A percentile compares a stretch with the other conserved stretches of the same genome.
These are phyloP conservation scores for Indicator maculatus DNA, from an alignment of 2,113 vertebrate species.

Conservation along the genomic window DNA sequence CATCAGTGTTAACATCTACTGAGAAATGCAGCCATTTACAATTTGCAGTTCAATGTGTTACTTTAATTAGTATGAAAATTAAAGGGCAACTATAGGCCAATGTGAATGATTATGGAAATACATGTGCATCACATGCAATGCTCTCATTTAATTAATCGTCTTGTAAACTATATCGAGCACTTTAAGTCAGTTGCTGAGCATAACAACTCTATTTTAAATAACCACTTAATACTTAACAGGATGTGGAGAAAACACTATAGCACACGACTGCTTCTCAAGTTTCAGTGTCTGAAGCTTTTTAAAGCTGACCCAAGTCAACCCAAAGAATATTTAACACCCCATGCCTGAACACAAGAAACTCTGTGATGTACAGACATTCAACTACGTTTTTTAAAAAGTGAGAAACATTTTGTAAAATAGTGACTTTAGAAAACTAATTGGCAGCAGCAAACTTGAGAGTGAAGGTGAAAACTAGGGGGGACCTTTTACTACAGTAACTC, in stretches of 20 bases:
- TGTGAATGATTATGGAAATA: slow-evolving; percentile 80
- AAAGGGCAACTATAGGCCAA: slow-evolving; percentile 79
- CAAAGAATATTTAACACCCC: slow-evolving; percentile 76
- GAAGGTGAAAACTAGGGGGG: slow-evolving; percentile 75
- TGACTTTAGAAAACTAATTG: slow-evolving; percentile 81
- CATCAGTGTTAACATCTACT: slow-evolving; percentile 72
- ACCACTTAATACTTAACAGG: slow-evolving; percentile 80
- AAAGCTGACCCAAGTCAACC: slow-evolving; percentile 82
- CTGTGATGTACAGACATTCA: slow-evolving; percentile 83
- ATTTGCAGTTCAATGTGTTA: slow-evolving; percentile 76
- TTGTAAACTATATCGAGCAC: slow-evolving; percentile 78
- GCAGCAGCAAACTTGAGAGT: slow-evolving; percentile 73
- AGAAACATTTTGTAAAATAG: slow-evolving; percentile 79
- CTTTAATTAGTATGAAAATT: slow-evolving; percentile 84
- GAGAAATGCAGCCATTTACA: slow-evolving; percentile 73
- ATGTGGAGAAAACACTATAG: slow-evolving; percentile 71
- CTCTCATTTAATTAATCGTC: slow-evolving; percentile 82
- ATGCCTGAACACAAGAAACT: slow-evolving; percentile 77
- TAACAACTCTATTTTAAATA: slow-evolving; percentile 80
- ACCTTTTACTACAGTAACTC: slow-evolving; percentile 79
- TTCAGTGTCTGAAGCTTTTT: slow-evolving; percentile 79
- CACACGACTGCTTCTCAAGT: slow-evolving; percentile 75
- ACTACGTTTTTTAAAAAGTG: slow-evolving; percentile 78
- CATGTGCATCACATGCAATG: slow-evolving; percentile 79
- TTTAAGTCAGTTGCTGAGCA: slow-evolving; percentile 76